phyloP scores from a whole-genome alignment of 2,113 vertebrate species.

The Dunckerocampus dactyliophorus region DNA sequence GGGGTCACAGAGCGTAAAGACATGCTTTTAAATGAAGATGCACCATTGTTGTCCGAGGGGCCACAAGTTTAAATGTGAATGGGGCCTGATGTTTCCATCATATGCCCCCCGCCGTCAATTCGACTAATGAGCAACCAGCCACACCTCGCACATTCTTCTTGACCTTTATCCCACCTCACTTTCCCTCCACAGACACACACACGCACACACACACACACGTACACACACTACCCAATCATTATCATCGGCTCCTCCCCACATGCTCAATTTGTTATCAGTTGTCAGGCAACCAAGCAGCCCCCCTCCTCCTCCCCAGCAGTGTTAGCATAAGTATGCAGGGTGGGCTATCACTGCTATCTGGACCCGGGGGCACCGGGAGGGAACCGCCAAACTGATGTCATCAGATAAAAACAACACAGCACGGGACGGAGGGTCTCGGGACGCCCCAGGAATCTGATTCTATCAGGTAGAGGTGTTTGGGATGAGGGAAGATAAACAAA shows the following conservation, averaged over 20 bases:
- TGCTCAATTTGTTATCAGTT: conserved; percentile 59
- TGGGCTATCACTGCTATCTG: conserved; percentile 63
- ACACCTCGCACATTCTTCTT: conserved; percentile 58
- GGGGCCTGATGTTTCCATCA: conserved; percentile 38
- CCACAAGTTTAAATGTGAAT: conserved; percentile 39
- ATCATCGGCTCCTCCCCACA: conserved; percentile 34
- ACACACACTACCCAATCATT: conserved; percentile 40
- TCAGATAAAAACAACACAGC: conserved; percentile 62
- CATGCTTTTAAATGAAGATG: conserved; percentile 3
- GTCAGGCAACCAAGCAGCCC: conserved; percentile 45
- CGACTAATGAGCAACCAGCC: conserved; percentile 52
- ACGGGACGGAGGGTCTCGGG: neutral
- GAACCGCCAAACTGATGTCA: conserved; percentile 56
- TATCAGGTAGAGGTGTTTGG: neutral
- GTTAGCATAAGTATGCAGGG: conserved; percentile 70
- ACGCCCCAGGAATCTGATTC: conserved; percentile 6
- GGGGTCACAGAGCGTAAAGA: neutral
- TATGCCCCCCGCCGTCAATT: conserved; percentile 37
- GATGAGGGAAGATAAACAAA: neutral
- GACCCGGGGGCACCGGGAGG: conserved; percentile 39
- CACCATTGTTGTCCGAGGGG: neutral
- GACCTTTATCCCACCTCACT: conserved; percentile 61
- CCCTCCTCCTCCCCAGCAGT: conserved; percentile 30
- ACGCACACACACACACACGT: conserved; percentile 25
- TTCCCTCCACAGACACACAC: conserved; percentile 48